These are phyloP conservation scores for Lepidocyrtinus sp. DNA, from an alignment of 2,888 invertebrate genomes.

Conservation along the genomic window DNA sequence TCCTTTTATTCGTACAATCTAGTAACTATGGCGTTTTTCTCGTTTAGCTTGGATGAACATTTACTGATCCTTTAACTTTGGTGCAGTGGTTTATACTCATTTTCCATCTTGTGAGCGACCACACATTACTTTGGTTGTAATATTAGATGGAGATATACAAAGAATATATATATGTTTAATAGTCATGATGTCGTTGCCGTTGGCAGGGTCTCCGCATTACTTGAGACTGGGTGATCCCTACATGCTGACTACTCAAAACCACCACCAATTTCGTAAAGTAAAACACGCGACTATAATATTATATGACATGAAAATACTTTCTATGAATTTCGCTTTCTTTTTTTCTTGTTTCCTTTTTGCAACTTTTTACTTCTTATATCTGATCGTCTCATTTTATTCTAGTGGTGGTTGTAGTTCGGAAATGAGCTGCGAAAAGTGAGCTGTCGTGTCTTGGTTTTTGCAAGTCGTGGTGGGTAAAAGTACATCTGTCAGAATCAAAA, in stretches of 20 bases:
- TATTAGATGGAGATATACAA: slow-evolving; percentile 36
- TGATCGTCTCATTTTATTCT: slow-evolving; percentile 25
- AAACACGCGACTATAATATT: slow-evolving; percentile 21
- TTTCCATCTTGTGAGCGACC: no score
- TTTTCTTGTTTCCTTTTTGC: no score
- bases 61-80: slow-evolving; percentile 46
- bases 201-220: slow-evolving; percentile 39
- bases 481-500: slow-evolving; percentile 31
- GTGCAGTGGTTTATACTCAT: slow-evolving; percentile 18
- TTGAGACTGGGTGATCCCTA: neutral
- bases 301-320: slow-evolving; percentile 49
- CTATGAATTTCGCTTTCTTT: neutral
- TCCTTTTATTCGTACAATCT: no score
- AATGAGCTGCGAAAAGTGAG: slow-evolving; percentile 47
- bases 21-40: slow-evolving; percentile 26
- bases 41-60: slow-evolving; percentile 43
- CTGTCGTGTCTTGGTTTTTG: slow-evolving; percentile 18
- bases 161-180: no score
- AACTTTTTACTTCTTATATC: no score
- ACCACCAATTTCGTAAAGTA: no score
- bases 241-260: no score
- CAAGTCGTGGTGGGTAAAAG: slow-evolving; percentile 33
- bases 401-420: slow-evolving; percentile 25
- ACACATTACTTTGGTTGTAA: slow-evolving; percentile 8
- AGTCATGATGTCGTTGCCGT: no score